Evolutionary conservation across 2,113 vertebrate genomes (phyloP).

Genomic region (Thalassarche chlororhynchos): DNA sequence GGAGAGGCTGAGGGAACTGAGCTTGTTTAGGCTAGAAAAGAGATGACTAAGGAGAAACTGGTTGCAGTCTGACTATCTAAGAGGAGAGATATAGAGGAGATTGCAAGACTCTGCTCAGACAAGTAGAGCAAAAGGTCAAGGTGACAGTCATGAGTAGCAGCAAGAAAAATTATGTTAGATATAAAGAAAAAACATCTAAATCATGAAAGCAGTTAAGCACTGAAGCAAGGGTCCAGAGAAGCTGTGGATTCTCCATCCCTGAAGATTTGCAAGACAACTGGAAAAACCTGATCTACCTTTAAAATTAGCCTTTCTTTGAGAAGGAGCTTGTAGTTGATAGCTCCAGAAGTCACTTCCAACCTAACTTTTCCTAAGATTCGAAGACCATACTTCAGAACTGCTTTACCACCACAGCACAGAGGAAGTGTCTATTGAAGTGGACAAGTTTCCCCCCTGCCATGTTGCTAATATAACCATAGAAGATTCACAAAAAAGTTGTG

Average conservation of each 20-base stretch:
- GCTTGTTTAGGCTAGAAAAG: not conserved
- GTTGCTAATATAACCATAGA: not conserved
- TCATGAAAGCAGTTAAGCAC: not conserved
- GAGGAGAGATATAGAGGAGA: not conserved
- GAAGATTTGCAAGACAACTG: not conserved
- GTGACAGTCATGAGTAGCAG: not conserved
- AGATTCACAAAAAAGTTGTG: rapidly evolving
- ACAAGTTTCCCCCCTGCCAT: rapidly evolving
- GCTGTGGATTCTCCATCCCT: not conserved
- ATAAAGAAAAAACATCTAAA: not conserved
- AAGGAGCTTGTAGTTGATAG: not conserved
- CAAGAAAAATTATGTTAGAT: not conserved
- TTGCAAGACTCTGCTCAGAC: not conserved
- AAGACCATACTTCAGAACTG: not conserved
- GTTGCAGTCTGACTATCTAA: not conserved
- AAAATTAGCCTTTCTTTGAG: not conserved
- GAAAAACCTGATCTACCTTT: not conserved
- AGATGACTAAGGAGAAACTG: not conserved
- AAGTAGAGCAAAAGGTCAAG: not conserved
- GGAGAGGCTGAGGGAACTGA: not conserved
- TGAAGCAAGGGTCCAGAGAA: not conserved
- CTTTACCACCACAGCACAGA: not conserved
- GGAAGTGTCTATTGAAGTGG: not conserved
- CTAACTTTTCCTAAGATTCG: not conserved
- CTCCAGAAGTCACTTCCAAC: not conserved